A percentile compares a stretch with the other conserved stretches of the same genome.
Conservation (phyloP, 2,113 vertebrate genomes). For the Hyperopisus bebe region DNA sequence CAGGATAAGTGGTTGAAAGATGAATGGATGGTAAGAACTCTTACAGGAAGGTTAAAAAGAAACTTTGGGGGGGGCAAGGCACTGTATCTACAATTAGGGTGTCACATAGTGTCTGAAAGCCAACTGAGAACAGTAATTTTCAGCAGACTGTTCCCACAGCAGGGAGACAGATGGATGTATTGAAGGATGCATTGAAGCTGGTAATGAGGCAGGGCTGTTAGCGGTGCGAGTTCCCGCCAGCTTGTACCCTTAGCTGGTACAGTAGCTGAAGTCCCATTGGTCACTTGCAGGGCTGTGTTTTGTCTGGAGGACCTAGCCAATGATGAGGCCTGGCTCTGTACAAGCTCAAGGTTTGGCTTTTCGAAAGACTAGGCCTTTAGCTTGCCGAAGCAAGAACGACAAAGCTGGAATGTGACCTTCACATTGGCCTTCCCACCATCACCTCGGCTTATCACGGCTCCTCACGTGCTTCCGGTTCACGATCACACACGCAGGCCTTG, state of each 20-base stretch:
- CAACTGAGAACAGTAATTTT: slow-evolving; percentile 2
- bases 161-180: not conserved
- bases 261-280: not conserved
- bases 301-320: not conserved
- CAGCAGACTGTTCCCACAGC: not conserved
- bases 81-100: not conserved
- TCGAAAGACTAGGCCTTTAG: not conserved
- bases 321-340: not conserved
- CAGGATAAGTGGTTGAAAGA: not conserved
- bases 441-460: not conserved
- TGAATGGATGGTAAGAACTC: not conserved
- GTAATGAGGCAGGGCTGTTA: not conserved
- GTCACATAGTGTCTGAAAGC: not conserved
- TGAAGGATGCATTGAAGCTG: not conserved
- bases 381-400: not conserved
- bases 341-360: not conserved
- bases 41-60: not conserved
- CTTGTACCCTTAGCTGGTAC: not conserved
- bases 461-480: not conserved
- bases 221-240: not conserved
- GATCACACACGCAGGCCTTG: not conserved
- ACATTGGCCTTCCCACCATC: not conserved
- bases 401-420: not conserved
- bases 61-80: not conserved
- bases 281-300: not conserved